Base-by-base conservation (phyloP, 2,888 invertebrate genomes). In the Ypsolopha sequella region DNA sequence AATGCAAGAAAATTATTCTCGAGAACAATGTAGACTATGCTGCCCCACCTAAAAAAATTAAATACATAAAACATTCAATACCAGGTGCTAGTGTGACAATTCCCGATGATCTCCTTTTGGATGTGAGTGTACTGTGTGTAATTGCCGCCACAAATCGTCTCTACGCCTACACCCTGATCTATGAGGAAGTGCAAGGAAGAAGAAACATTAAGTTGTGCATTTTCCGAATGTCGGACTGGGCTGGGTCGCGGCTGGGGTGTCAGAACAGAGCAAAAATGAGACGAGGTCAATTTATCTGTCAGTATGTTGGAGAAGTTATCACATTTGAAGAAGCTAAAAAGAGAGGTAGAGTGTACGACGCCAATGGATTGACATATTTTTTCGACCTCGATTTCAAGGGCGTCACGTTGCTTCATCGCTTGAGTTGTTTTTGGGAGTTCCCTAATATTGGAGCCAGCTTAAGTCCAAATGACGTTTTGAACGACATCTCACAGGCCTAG, bases 161-260 rank as follows among this genome's bases (percentile, higher is more conserved):
- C n/a, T n/a, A n/a, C n/a, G n/a, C n/a, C n/a, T n/a, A n/a, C 0
- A 92, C 91, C 6, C 95, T 97, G 0, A 94, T 98, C 48, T 97
- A 94, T 69, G 98, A 98, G 89, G 98, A 4, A 93, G 94, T 97
- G 0, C 98, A 98, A 73, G 89, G 91, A 10, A 97, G 97, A 0
- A 87, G 93, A 1, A 88, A 88, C 56, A 82, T 91, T 34, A 91
- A 92, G 46, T 80, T 98, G 0, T 92, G 92, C 58, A 93, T 98
- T 51, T 98, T 96, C 68, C 90, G 96, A 51, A 98, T 98, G 0
- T 70, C 80, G 11, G 95, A 95, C 73, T n/a, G n/a, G n/a, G n/a
- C n/a, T n/a, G n/a, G 95, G 93, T 0, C 90, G 96, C 58, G 98
- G 98, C 0, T 99, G 98, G 98, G 98, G 98, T 1, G 95, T 98